Evolutionary conservation across 2,888 invertebrate genomes (phyloP).

Genomic region (Eristalinus aeneus): DNA sequence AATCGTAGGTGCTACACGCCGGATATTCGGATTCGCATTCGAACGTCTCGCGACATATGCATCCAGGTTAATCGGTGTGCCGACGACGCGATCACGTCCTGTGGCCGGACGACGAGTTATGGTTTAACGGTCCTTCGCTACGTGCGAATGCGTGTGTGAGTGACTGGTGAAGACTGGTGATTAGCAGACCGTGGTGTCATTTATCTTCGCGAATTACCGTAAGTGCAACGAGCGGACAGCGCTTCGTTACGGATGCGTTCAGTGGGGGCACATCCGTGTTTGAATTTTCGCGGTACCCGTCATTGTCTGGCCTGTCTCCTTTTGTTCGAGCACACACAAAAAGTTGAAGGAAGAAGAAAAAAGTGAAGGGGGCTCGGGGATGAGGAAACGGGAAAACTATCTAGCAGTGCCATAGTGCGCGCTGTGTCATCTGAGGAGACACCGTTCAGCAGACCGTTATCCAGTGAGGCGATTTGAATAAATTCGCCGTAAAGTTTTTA

Average conservation of each 20-base stretch:
- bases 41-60: constrained; percentile 47
- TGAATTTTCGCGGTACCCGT: background rate
- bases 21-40: constrained; percentile 65
- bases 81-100: constrained; percentile 49
- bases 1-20: constrained; percentile 68
- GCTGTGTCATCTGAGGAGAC: constrained; percentile 25
- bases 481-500: constrained; percentile 64
- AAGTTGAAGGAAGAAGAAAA: constrained; percentile 9
- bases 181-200: background rate
- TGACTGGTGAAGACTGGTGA: background rate
- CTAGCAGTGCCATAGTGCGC: constrained; percentile 17
- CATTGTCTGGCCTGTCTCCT: background rate
- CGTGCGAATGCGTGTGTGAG: constrained; percentile 25
- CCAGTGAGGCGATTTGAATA: constrained; percentile 59
- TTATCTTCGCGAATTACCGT: constrained; percentile 11
- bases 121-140: constrained; percentile 24
- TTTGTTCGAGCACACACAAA: background rate
- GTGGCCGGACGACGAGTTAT: constrained; percentile 17
- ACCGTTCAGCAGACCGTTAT: constrained; percentile 44
- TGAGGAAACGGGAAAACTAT: background rate
- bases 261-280: background rate
- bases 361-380: background rate
- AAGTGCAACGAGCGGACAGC: constrained; percentile 6
- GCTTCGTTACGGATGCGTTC: background rate
- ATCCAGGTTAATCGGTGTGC: constrained; percentile 43